Evolutionary conservation across 2,797 vertebrate species (phyloP).

Genomic region (Erpetoichthys calabaricus): DNA sequence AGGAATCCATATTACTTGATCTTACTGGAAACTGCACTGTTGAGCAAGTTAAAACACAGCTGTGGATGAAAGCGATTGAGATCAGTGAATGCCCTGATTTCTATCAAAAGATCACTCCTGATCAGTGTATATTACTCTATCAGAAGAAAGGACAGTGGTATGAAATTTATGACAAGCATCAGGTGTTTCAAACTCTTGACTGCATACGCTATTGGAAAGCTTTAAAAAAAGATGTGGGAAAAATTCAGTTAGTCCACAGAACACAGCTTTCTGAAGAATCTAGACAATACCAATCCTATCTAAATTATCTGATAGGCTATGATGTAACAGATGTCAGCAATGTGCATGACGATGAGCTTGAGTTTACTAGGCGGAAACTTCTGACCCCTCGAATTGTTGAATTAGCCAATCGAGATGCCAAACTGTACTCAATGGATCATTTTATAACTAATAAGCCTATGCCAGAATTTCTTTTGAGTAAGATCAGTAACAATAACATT

Average conservation of each 20-base stretch:
- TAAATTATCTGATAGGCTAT: constrained; percentile 85
- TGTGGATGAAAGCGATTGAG: constrained; percentile 83
- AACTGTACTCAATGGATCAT: constrained; percentile 84
- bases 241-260: constrained; percentile 71
- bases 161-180: constrained; percentile 94
- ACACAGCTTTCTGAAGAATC: constrained; percentile 59
- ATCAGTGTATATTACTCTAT: constrained; percentile 85
- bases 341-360: constrained; percentile 89
- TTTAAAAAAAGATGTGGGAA: constrained; percentile 72
- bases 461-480: constrained; percentile 73
- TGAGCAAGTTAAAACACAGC: constrained; percentile 85
- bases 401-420: constrained; percentile 65
- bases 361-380: constrained; percentile 86
- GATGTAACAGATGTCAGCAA: constrained; percentile 93
- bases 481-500: constrained; percentile 67
- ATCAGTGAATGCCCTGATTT: constrained; percentile 68
- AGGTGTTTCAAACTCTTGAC: constrained; percentile 90
- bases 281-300: constrained; percentile 69
- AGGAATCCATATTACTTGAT: constrained; percentile 58
- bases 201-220: constrained; percentile 89
- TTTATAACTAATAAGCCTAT: constrained; percentile 77
- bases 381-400: constrained; percentile 80
- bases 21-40: constrained; percentile 85
- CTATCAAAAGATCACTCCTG: constrained; percentile 71
- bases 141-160: constrained; percentile 92